Base-by-base conservation (phyloP, 2,113 vertebrate genomes). In the Indicator indicator region DNA sequence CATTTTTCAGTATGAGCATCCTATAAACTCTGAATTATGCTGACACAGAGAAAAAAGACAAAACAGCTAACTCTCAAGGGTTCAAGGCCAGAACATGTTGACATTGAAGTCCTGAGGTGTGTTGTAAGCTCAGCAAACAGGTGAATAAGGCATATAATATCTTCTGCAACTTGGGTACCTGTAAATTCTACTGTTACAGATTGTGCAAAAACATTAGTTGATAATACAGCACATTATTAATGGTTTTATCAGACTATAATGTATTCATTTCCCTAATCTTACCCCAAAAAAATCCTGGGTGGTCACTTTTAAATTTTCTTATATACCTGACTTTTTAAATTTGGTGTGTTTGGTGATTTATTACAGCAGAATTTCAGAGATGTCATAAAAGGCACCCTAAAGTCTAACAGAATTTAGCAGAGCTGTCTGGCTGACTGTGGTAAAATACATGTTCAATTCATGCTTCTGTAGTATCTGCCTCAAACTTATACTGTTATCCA, bases 261-360 rank as follows among this genome's bases (percentile, higher is more conserved):
- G 15, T 74, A 16, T 7, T 64, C 1, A 50, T 55, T 83, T 86
- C 16, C 30, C 19, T 30, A 15, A 9, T 50, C 30, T 7, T 60
- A 6, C 23, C 5, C 16, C 18, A 16, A 19, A 46, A 38, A 73
- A 60, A 28, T 79, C 10, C 15, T 32, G 70, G 26, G 26, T 44
- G 10, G 12, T 38, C 2, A 67, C 36, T 15, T 80, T 30, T 10
- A 14, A 12, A n/a, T 67, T 89, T 86, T 50, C 56, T 36, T 40
- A 63, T 2, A 58, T 7, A 68, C 4, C 56, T 69, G 5, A 1
- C 0, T 12, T 27, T 55, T n/a, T 17, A 7, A 18, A 18, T 27
- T 70, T 40, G 48, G 14, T 42, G 28, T 33, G 14, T 42, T 4
- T 64, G 7, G 11, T 60, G 7, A 7, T 36, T 70, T 50, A 54